phyloP scores from a whole-genome alignment of 1,140 invertebrate species.

The Phortica variegata region DNA sequence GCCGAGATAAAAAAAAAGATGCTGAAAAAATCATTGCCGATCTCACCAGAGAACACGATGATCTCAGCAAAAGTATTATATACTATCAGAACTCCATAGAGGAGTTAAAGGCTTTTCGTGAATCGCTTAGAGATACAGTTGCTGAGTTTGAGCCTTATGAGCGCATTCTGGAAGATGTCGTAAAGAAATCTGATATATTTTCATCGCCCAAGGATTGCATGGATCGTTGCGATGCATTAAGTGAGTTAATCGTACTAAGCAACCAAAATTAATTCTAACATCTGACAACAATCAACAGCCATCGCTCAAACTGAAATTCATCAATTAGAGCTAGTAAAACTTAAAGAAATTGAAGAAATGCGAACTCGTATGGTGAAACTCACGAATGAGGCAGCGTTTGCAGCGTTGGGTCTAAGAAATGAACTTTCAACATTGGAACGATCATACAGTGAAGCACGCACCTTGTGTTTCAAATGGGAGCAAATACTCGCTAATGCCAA shows the following conservation, averaged over 20 bases:
- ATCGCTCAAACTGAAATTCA: constrained; percentile 46
- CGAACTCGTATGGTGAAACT: constrained; percentile 46
- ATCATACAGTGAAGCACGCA: constrained; percentile 33
- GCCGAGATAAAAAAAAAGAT: constrained; percentile 48
- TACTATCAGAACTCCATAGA: constrained; percentile 30
- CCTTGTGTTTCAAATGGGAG: constrained; percentile 41
- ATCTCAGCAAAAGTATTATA: constrained; percentile 35
- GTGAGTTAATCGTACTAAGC: constrained; percentile 15
- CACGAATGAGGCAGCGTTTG: constrained; percentile 44
- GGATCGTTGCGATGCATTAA: constrained; percentile 43
- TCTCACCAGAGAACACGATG: constrained; percentile 30
- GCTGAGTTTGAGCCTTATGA: constrained; percentile 49
- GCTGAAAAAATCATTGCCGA: constrained; percentile 21
- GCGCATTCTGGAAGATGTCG: constrained; percentile 44
- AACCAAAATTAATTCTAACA: not conserved
- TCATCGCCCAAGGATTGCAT: constrained; percentile 42
- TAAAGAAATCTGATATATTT: constrained; percentile 34
- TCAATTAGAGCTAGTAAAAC: constrained; percentile 36
- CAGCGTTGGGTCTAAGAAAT: constrained; percentile 48
- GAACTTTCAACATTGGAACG: constrained; percentile 42
- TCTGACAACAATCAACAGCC: constrained; percentile 21
- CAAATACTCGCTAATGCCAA: constrained; percentile 40
- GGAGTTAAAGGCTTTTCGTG: constrained; percentile 38
- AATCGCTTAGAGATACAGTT: constrained; percentile 40
- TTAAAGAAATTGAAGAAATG: constrained; percentile 48